Conservation (phyloP, 2,797 vertebrate genomes). For the Vultur gryphus region DNA sequence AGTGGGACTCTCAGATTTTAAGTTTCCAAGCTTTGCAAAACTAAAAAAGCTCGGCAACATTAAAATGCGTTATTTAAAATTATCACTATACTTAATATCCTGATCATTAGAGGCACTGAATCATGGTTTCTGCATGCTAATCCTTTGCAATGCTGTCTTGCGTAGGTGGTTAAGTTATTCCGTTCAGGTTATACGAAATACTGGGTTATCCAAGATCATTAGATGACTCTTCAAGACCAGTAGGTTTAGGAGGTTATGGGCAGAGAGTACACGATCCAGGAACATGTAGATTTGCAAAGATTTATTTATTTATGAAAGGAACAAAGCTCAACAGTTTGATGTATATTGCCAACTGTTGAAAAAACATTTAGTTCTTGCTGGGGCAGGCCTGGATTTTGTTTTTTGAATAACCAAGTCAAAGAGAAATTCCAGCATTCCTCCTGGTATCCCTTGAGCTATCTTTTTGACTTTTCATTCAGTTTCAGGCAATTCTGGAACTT, state of each 20-base stretch:
- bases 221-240: neutral
- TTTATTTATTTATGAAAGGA: neutral
- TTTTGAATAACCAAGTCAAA: neutral
- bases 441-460: neutral
- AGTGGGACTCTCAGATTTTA: neutral
- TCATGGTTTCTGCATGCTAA: neutral
- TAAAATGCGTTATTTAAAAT: neutral
- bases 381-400: neutral
- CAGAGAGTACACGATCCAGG: neutral
- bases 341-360: neutral
- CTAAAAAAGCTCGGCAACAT: neutral
- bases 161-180: neutral
- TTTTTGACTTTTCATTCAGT: neutral
- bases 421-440: neutral
- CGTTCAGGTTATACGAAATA: neutral
- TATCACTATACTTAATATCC: neutral
- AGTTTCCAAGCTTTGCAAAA: neutral
- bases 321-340: neutral
- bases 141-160: too few relatives aligned
- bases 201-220: neutral
- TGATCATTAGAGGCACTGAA: neutral
- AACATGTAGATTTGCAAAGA: neutral
- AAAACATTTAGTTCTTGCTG: neutral
- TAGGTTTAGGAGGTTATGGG: neutral
- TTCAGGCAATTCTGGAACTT: neutral